Conservation (phyloP, 2,113 vertebrate genomes). For the Eudyptes chrysolophus region DNA sequence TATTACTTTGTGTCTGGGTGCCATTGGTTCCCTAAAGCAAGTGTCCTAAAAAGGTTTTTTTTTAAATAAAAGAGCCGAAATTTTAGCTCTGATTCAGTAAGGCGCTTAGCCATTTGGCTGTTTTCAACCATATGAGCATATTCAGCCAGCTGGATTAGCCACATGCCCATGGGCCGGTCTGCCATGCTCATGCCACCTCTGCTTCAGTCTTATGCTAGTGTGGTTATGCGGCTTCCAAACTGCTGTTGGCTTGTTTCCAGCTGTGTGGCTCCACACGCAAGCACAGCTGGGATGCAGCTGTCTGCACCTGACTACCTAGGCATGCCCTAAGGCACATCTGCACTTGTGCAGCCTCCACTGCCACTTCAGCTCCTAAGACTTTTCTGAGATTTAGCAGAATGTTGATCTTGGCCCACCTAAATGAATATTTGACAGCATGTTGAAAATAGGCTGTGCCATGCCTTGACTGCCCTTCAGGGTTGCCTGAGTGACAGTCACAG, state of each 20-base stretch:
- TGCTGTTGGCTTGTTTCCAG: constrained; percentile 2
- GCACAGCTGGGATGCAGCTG: constrained; percentile 52
- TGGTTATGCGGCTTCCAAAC: not conserved
- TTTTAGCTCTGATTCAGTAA: not conserved
- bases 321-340: not conserved
- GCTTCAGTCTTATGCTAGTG: not conserved
- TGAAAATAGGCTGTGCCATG: not conserved
- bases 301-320: not conserved
- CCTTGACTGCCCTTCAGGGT: not conserved
- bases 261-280: not conserved
- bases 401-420: not conserved
- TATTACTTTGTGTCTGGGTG: not conserved
- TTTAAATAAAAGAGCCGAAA: not conserved
- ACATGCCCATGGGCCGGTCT: constrained; percentile 29
- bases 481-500: not conserved
- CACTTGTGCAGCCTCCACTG: not conserved
- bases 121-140: not conserved
- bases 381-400: not conserved
- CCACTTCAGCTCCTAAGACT: not conserved
- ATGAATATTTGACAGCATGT: not conserved
- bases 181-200: not conserved
- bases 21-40: not conserved
- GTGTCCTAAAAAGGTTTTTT: not conserved
- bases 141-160: constrained; percentile 8
- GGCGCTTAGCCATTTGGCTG: not conserved